Evolutionary conservation across 2,888 invertebrate species (phyloP), one percentile per base, ranked within the genome.

Genomic region (Amiota minor): DNA sequence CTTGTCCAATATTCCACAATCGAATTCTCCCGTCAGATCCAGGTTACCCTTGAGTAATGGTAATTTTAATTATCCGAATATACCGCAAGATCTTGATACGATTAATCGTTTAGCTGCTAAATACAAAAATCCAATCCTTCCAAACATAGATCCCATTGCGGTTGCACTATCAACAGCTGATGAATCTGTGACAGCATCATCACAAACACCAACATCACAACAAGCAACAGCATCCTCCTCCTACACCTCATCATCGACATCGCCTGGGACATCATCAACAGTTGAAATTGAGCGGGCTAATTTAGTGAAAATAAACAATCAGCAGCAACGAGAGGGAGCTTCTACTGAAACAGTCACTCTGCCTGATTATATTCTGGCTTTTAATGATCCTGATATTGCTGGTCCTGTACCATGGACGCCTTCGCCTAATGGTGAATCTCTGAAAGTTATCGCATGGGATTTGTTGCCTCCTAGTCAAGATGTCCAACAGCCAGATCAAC

Each of bases 101-200:
- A 81, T 82, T 80, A 80, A 83, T 77, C 79, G 78, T 77, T 76
- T 81, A 76, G 78, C 81, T 75, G 79, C 80, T 80, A 83, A 87
- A 85, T 82, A 85, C 78, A 82, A 82, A 82, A 87, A 79, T 82
- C 81, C 88, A 80, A 80, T 86, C 87, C 88, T 86, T 88, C 84
- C 87, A 78, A 82, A 81, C 86, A 77, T 86, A 89, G 89, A 89
- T 89, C 89, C 86, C 80, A 89, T 89, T 81, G 88, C 88, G 70
- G 89, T 89, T 82, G 89, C 86, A 73, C 77, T 83, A 72, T 81
- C 87, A 65, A 79, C 79, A 71, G 77, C 76, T 56, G 75, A 74
- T 8, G 10, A 75, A 59, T 56, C 70, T 16, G n/a, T 6, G 12
- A n/a, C 12, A 50, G 53, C 53, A 50, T 50, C 77, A 53, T 75